These are phyloP conservation scores for Hippocampus zosterae DNA, from an alignment of 2,113 vertebrate genomes.

Conservation along the genomic window DNA sequence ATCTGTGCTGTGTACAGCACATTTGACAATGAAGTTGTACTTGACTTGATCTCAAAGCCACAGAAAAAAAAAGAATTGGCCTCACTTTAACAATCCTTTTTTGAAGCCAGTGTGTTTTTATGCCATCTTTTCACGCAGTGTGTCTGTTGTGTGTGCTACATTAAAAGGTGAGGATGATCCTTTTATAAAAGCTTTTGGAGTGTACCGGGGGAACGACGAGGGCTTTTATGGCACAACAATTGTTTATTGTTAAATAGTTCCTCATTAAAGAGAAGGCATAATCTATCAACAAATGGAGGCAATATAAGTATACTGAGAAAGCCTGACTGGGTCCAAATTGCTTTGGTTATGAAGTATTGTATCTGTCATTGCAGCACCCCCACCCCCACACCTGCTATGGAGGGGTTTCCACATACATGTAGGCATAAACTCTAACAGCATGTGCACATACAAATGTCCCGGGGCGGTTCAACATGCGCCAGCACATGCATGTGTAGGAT, in stretches of 20 bases:
- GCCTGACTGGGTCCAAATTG: conserved; percentile 17
- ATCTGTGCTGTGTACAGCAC: too few relatives aligned
- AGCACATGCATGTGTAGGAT: conserved; percentile 36
- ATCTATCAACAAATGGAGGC: conserved; percentile 14
- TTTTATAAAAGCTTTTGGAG: conserved; percentile 49
- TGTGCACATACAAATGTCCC: conserved; percentile 46
- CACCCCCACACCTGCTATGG: background rate
- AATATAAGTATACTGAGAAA: conserved; percentile 22
- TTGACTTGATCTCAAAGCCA: too few relatives aligned
- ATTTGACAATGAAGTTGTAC: too few relatives aligned
- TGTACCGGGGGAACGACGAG: conserved; percentile 47
- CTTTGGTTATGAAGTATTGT: conserved; percentile 26
- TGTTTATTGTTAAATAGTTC: conserved; percentile 32
- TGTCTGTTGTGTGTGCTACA: conserved; percentile 22
- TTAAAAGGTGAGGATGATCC: conserved; percentile 33
- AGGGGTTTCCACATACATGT: conserved; percentile 16
- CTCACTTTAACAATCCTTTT: background rate
- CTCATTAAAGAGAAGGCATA: conserved; percentile 35
- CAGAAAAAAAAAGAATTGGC: background rate
- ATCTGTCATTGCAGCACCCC: conserved; percentile 17
- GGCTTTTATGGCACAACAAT: conserved; percentile 47
- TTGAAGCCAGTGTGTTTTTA: conserved; percentile 12
- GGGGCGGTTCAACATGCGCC: conserved; percentile 16
- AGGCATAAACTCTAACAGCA: conserved; percentile 12
- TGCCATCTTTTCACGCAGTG: conserved; percentile 9